Evolutionary conservation across 2,888 invertebrate species (phyloP), one percentile per base, ranked within the genome.

Genomic region (Hyles lineata): DNA sequence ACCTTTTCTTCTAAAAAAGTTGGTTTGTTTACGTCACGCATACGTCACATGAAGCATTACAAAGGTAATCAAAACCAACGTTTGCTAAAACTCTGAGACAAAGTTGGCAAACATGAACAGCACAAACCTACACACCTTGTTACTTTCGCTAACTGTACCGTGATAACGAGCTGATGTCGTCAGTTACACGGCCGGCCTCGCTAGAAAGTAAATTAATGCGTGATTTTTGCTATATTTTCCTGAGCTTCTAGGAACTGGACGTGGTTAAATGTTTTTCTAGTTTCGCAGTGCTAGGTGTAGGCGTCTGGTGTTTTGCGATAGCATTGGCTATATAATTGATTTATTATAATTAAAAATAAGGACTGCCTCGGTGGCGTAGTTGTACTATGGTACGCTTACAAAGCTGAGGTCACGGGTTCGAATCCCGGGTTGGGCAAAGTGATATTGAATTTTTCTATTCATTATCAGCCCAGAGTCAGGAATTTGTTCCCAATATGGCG

Each of bases 91-190:
- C 7, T 50, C 50, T 25, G 23, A 50, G 50, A 67, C 43, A 23
- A 67, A 43, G 23, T 17, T 50, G 15, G 50, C 43, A 67, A 23
- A 67, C 21, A 25, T 67, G 23, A 67, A 67, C 43, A 43, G 11
- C 23, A 50, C 32, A n/a, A 17, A 7, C 7, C 15, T 17, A 67
- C 43, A 21, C 67, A 67, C 67, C 43, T 84, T 80, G 79, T 86
- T 85, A 85, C 78, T 82, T 77, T 76, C 63, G 76, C 71, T 63
- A 79, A 81, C 76, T 81, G 78, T 79, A 80, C 78, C 84, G 83
- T 79, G 72, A 82, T 83, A 85, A 85, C 80, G 79, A 81, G 77
- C 74, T 62, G 75, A 77, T 77, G 60, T 78, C 61, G 21, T 74
- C 76, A 78, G 69, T 21, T 75, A 76, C 75, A 77, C 70, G 25